Percentiles rank a stretch among this genome's conserved stretches.
These are phyloP conservation scores for Trimorus sp. DNA, from an alignment of 2,888 invertebrate species.

Conservation along the genomic window DNA sequence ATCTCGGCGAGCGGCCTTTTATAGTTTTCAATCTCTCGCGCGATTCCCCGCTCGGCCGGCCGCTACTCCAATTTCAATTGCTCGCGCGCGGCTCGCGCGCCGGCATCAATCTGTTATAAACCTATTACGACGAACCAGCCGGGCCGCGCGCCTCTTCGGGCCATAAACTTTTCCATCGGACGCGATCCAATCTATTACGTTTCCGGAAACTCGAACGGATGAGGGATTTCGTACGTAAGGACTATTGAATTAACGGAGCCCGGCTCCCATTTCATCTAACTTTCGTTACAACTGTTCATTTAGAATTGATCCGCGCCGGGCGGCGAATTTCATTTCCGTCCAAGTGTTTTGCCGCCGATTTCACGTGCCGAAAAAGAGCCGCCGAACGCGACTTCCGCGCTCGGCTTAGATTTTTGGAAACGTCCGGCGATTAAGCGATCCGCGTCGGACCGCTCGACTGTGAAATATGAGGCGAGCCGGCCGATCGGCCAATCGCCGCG, in stretches of 20 bases:
- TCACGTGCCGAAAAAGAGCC: not conserved
- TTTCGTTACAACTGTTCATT: no score
- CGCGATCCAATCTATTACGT: slow-evolving; percentile 49
- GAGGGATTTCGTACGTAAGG: slow-evolving; percentile 42
- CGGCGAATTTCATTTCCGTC: no score
- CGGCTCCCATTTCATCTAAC: no score
- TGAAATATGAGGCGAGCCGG: slow-evolving; percentile 57
- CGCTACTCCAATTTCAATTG: slow-evolving; percentile 55
- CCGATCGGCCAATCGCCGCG: slow-evolving; percentile 9
- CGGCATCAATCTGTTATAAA: slow-evolving; percentile 52
- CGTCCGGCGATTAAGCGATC: slow-evolving; percentile 43
- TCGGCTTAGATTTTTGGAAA: slow-evolving; percentile 38
- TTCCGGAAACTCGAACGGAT: slow-evolving; percentile 48
- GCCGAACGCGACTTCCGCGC: slow-evolving; percentile 22
- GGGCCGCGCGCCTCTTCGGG: slow-evolving; percentile 30
- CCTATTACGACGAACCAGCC: slow-evolving; percentile 51
- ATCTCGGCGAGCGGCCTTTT: slow-evolving; percentile 51
- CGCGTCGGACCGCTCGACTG: slow-evolving; percentile 31
- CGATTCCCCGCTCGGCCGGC: slow-evolving; percentile 44
- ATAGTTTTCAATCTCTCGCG: slow-evolving; percentile 60
- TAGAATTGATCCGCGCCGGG: no score
- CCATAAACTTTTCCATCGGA: slow-evolving; percentile 50
- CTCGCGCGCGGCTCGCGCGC: not conserved
- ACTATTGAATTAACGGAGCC: slow-evolving; percentile 42
- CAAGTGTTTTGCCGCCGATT: no score